These are phyloP conservation scores for Cactoblastis cactorum DNA, from an alignment of 2,888 invertebrate species.

Conservation along the genomic window DNA sequence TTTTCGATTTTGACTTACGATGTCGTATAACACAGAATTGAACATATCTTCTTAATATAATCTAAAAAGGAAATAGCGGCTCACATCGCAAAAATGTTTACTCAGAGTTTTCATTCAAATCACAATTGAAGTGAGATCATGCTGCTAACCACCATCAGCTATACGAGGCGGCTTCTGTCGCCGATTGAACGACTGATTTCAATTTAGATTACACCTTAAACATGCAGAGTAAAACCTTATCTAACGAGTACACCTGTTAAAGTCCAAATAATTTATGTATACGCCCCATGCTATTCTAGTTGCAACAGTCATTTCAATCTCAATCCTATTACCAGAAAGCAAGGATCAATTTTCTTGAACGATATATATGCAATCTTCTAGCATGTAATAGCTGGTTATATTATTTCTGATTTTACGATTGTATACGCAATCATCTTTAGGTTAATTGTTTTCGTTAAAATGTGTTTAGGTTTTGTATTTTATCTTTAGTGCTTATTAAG, in stretches of 20 bases:
- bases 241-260: constrained; percentile 75
- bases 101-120: constrained; percentile 9
- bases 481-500: constrained; percentile 2
- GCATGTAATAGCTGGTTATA: constrained; percentile 14
- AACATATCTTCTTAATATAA: not conserved
- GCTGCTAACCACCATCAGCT: constrained; percentile 35
- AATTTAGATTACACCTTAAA: constrained; percentile 74
- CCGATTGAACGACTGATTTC: constrained; percentile 77
- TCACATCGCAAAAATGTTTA: constrained; percentile 6
- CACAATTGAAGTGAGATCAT: constrained; percentile 1
- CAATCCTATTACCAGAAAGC: constrained; percentile 33
- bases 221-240: constrained; percentile 73
- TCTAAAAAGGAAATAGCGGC: constrained; percentile 37
- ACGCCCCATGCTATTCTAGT: constrained; percentile 45
- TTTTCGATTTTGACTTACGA: too few relatives aligned
- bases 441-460: constrained; percentile 14
- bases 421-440: constrained; percentile 11
- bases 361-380: constrained; percentile 7
- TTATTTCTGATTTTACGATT: constrained; percentile 14
- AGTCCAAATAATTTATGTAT: constrained; percentile 70
- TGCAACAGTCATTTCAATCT: constrained; percentile 33
- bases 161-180: constrained; percentile 60
- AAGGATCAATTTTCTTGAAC: constrained; percentile 22
- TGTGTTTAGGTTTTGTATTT: constrained; percentile 1
- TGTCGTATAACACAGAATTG: too few relatives aligned